Base-by-base conservation (phyloP, 2,888 invertebrate genomes). In the Andrena marginata region DNA sequence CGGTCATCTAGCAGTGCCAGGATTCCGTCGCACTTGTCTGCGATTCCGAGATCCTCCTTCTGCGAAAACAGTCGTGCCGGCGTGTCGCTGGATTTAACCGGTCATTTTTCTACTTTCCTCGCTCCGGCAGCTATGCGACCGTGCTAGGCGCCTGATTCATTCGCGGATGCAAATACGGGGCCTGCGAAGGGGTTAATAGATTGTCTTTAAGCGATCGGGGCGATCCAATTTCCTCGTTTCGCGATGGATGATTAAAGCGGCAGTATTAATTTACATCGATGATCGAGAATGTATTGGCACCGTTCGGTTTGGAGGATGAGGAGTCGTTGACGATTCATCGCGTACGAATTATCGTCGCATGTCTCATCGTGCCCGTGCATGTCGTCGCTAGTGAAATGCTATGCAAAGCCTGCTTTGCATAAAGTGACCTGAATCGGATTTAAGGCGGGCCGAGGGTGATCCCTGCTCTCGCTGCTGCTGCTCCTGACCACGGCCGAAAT, bases 361-460 rank as follows among this genome's bases (percentile, higher is more conserved):
- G 51, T 72, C 69, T 64, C 70, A 33, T 59, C 54, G 72, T 31
- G 51, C 64, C 48, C 49, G 33, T 63, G 23, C 77, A 20, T 48
- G 62, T 76, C 77, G 69, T 69, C 80, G 54, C 74, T 26, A 56
- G 73, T 73, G 77, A 63, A 79, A 71, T 67, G 68, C 78, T 73
- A 78, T 89, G 90, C 89, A 89, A 91, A 89, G 87, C 89, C 87
- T 86, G 72, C 88, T 91, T 91, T 89, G 89, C 90, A 90, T 91
- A 90, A 91, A 88, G 82, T 90, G 90, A 89, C 89, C 90, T 87
- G 89, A 90, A 90, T 91, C 88, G 88, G 89, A 91, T 90, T 91
- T 89, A 86, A 87, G 83, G 79, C 71, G 83, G 82, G 84, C 65
- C 54, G 62, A 71, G 71, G 51, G n/a, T 77, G 68, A 51, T 56